Percentiles rank a stretch among this genome's conserved stretches.
These are phyloP conservation scores for Cercopithecus mitis DNA, from an alignment of 2,797 vertebrate genomes.

Conservation along the genomic window DNA sequence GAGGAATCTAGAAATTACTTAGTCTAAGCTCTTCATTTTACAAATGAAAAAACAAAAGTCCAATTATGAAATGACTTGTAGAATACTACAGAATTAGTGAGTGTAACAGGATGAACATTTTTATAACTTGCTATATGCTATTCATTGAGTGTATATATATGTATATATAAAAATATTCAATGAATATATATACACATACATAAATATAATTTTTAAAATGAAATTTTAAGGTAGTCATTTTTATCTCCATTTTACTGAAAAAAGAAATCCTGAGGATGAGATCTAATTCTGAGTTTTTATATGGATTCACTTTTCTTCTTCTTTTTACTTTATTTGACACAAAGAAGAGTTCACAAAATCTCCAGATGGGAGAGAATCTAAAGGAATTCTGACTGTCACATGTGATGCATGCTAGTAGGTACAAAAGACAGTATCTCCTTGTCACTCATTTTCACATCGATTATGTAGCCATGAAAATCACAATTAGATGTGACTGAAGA, in stretches of 20 bases:
- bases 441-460: neutral
- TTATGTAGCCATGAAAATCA: neutral
- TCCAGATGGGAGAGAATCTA: neutral
- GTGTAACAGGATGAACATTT: neutral
- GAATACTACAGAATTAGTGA: conserved; percentile 5
- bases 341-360: neutral
- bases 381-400: neutral
- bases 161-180: neutral
- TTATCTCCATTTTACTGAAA: neutral
- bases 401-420: neutral
- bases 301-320: neutral
- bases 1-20: neutral
- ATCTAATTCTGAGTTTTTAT: neutral
- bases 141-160: neutral
- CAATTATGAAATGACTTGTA: neutral
- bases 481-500: neutral
- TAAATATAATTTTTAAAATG: neutral
- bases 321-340: neutral
- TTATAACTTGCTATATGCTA: neutral
- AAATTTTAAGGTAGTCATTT: neutral
- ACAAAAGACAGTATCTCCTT: neutral
- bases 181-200: neutral
- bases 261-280: neutral
- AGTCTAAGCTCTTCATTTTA: neutral
- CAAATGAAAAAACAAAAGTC: conserved; percentile 17